Evolutionary conservation across 2,888 invertebrate genomes (phyloP).

Genomic region (Xestobium rufovillosum): DNA sequence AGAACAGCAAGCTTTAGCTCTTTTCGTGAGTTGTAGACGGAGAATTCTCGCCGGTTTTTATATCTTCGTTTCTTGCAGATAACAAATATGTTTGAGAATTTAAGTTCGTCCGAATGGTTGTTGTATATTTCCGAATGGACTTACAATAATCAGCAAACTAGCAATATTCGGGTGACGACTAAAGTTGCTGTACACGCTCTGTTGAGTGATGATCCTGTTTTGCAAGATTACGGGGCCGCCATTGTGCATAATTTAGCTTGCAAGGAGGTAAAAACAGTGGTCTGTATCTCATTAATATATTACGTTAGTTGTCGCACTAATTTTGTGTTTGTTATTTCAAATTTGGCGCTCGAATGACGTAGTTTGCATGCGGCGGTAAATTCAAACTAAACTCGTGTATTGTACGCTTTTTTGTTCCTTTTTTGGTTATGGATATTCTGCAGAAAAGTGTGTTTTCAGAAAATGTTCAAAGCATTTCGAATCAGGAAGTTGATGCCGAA

Average conservation of each 20-base stretch:
- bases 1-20: conserved; percentile 72
- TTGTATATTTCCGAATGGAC: conserved; percentile 92
- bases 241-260: conserved; percentile 85
- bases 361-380: too few relatives aligned
- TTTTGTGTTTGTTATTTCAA: too few relatives aligned
- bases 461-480: conserved; percentile 57
- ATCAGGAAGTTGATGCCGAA: conserved; percentile 56
- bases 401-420: conserved; percentile 1
- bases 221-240: conserved; percentile 77
- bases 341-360: too few relatives aligned
- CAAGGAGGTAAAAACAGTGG: conserved; percentile 97
- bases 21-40: conserved; percentile 65
- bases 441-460: conserved; percentile 50
- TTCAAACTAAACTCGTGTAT: background rate
- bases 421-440: conserved; percentile 37
- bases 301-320: too few relatives aligned
- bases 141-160: conserved; percentile 64
- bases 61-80: conserved; percentile 57
- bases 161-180: conserved; percentile 84
- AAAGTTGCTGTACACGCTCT: conserved; percentile 84
- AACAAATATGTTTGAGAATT: conserved; percentile 84
- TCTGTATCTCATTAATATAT: conserved; percentile 63
- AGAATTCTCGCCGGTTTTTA: too few relatives aligned
- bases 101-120: conserved; percentile 86
- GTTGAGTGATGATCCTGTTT: conserved; percentile 59